Conservation (phyloP, 2,797 vertebrate species). For the Masticophis lateralis region DNA sequence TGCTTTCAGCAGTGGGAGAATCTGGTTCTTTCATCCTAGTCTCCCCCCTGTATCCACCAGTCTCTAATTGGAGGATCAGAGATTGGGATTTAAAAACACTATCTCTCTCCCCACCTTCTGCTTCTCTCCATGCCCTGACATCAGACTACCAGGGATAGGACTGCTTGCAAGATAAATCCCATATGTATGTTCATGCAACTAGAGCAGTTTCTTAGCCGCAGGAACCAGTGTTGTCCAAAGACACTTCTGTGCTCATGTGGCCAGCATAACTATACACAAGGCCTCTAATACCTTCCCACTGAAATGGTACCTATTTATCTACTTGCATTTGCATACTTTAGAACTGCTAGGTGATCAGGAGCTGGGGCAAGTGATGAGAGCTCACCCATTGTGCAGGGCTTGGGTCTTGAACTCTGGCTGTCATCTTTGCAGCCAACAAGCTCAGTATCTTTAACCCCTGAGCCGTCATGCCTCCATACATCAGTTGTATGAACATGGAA, state of each 20-base stretch:
- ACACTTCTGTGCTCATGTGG: background rate
- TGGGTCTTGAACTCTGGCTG: background rate
- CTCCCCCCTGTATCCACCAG: background rate
- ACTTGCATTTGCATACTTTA: background rate
- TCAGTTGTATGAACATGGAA: background rate
- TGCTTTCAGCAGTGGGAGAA: background rate
- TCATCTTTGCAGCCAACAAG: background rate
- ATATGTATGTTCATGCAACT: background rate
- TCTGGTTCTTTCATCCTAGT: background rate
- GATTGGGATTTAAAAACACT: background rate
- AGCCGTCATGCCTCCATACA: background rate
- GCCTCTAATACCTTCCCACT: background rate
- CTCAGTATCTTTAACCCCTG: background rate
- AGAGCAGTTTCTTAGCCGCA: background rate
- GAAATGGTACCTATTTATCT: background rate
- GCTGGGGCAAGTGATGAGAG: background rate
- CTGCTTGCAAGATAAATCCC: background rate
- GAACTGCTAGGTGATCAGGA: background rate
- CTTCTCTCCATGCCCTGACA: background rate
- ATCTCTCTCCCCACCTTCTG: background rate
- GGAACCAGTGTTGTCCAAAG: background rate
- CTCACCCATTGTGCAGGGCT: background rate
- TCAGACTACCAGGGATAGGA: background rate
- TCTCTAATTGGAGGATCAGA: background rate
- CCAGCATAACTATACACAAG: background rate